Evolutionary conservation across 37 sponge, comb jelly and placozoan genomes (phyloP).

Genomic region (Mnemiopsis leidyi): DNA sequence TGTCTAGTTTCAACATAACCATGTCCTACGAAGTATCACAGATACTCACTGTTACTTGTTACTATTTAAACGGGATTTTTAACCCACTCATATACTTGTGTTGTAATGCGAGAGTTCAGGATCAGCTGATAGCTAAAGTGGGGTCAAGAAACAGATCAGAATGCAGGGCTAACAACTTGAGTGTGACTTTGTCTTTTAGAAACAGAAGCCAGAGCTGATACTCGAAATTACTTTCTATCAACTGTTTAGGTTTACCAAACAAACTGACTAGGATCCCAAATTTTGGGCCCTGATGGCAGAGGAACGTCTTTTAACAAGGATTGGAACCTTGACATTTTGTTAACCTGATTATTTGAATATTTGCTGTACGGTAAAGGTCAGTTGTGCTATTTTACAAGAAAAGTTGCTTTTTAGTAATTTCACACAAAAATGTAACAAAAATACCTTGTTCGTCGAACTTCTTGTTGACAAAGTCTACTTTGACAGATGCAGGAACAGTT

Average conservation of each 20-base stretch:
- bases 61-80: not conserved
- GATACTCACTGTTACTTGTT: conserved; percentile 3
- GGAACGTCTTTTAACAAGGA: no score
- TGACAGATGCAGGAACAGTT: conserved; percentile 67
- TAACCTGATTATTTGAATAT: no score
- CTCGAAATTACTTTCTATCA: no score
- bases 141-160: not conserved
- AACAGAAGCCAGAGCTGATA: not conserved
- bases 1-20: not conserved
- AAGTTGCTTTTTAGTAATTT: no score
- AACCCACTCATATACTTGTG: conserved; percentile 7
- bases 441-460: conserved; percentile 73
- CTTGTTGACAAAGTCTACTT: conserved; percentile 74
- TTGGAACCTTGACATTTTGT: no score
- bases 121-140: not conserved
- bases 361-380: no score
- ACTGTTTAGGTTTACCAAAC: no score
- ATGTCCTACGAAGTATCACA: not conserved
- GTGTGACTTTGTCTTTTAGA: not conserved
- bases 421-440: not conserved
- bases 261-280: no score
- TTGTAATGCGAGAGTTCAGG: not conserved
- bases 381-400: no score
- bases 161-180: not conserved
- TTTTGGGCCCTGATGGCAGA: no score